Percentiles rank a stretch among this genome's conserved stretches.
These are phyloP conservation scores for Malurus cyaneus DNA, from an alignment of 2,113 vertebrate species.

Conservation along the genomic window DNA sequence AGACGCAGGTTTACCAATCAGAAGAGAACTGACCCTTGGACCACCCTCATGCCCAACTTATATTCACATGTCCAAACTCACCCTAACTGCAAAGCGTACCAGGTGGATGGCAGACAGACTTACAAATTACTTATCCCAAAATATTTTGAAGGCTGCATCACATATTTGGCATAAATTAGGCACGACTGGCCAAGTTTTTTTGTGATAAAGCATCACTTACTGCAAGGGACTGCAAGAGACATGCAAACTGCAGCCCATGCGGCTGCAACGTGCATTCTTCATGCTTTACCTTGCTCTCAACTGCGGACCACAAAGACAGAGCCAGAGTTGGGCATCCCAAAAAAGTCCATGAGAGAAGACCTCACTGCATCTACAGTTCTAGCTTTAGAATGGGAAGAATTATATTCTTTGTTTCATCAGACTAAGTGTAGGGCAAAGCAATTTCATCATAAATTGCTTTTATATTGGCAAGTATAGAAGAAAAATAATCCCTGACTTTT, in stretches of 20 bases:
- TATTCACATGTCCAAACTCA: background rate
- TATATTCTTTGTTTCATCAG: background rate
- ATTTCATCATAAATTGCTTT: background rate
- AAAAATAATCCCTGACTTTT: background rate
- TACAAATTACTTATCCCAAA: background rate
- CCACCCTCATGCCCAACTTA: background rate
- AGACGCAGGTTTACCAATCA: background rate
- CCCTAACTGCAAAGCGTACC: background rate
- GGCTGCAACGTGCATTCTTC: background rate
- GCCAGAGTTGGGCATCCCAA: background rate
- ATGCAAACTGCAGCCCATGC: accelerated
- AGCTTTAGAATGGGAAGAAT: background rate
- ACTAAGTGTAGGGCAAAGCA: background rate
- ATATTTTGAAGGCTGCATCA: background rate
- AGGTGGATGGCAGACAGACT: background rate
- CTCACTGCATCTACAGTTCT: background rate
- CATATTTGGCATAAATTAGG: background rate
- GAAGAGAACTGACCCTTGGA: background rate
- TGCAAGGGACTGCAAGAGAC: background rate
- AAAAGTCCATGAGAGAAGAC: background rate
- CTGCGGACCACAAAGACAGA: background rate
- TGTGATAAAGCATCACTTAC: background rate
- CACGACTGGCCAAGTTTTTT: background rate
- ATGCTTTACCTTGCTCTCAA: background rate
- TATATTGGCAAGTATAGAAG: background rate